phyloP scores from a whole-genome alignment of 1,140 invertebrate species.

The Babylonia areolata region DNA sequence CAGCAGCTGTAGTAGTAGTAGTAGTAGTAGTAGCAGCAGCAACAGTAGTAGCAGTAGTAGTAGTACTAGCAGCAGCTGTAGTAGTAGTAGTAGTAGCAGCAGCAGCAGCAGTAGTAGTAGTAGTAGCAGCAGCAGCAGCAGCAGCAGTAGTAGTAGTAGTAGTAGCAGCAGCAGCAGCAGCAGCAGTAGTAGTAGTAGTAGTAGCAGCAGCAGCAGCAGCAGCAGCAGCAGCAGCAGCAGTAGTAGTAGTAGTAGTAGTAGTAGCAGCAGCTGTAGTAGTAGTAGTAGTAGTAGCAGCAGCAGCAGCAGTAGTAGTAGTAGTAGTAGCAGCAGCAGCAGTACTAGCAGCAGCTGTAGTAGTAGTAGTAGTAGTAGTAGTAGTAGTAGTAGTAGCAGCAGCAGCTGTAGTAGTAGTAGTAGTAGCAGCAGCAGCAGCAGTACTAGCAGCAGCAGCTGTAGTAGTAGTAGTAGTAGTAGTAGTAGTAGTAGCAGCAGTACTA shows the following conservation, averaged over 20 bases:
- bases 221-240: background rate
- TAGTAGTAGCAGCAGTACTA: background rate
- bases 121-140: background rate
- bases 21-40: background rate
- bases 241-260: background rate
- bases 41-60: background rate
- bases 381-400: too few species aligned
- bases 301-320: too few species aligned
- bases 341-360: too few species aligned
- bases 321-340: too few species aligned
- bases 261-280: background rate
- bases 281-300: too few species aligned
- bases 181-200: too few species aligned
- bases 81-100: background rate
- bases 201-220: background rate
- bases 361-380: too few species aligned
- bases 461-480: slow-evolving; percentile 12
- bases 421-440: background rate
- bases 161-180: background rate
- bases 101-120: background rate
- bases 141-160: slow-evolving; percentile 7
- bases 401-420: too few species aligned
- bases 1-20: background rate
- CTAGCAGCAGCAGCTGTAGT: background rate
- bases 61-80: too few species aligned